Evolutionary conservation across 2,113 vertebrate species (phyloP), one percentile per base, ranked within the genome.

Genomic region (Oryzias curvinotus): DNA sequence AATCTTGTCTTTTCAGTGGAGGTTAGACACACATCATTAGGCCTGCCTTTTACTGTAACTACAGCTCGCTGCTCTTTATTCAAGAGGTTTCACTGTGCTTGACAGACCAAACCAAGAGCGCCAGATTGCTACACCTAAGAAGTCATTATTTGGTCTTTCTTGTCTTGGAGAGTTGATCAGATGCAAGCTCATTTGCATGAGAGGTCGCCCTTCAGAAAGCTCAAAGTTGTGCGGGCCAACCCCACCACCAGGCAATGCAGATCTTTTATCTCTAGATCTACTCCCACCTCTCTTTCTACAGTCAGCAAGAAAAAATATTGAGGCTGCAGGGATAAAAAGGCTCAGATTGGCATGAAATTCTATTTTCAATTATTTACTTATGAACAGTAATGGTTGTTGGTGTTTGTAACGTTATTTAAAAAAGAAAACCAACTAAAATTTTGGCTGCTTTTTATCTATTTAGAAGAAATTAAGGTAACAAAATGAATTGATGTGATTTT

Each of bases 171-270:
- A 51, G 65, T 66, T 57, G 66, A 80, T 81, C 71, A 81, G 60
- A 75, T 80, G 62, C 30, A 1, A 70, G 71, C 66, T 80, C 62
- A 85, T 87, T 83, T 87, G 71, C 74, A 78, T 71, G 49, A 70
- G 48, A 75, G 78, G 71, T 68, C 62, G 61, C 62, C 57, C 68
- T 81, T 83, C 65, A 80, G 73, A 79, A 77, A 72, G 7, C 59
- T 54, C 48, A 45, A 52, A 74, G 62, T 70, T 50, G 2, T 60
- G 67, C 53, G 68, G 62, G 26, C 68, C 51, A 14, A 65, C 60
- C 16, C 14, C 59, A 46, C 7, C 59, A 46, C 3, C 17, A 50
- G 56, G 64, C 61, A 65, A 50, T 61, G 17, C 56, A 23, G 52
- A 57, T 49, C 73, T 76, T 83, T 82, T 66, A 76, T 77, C 71